Base-by-base conservation (phyloP, 23 tunicate genomes). In the Phallusia fumigata region DNA sequence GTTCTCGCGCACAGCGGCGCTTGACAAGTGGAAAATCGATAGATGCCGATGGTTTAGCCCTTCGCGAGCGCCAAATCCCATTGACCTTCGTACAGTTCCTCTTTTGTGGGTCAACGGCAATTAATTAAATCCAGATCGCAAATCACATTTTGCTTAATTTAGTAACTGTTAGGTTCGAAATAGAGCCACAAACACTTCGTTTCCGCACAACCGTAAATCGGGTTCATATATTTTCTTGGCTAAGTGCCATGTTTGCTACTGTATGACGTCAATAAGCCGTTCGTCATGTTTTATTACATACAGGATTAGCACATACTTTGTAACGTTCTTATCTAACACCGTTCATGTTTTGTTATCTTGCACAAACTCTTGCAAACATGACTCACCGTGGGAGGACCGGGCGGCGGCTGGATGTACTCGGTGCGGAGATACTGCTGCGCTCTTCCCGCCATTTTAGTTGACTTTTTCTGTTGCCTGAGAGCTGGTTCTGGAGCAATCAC, bases 321-420 rank as follows among this genome's bases (percentile, higher is more conserved):
- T 10, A 40, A 10, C 47, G 47, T 40, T 40, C 47, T 40, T 40
- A 40, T 40, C 47, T 40, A 3, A 40, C 47, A 10, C 47, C 47
- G 47, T 10, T 40, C n/a, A 40, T 40, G 47, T 40, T 40, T 10
- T 33, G 30, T 40, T 24, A 78, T 44, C 33, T 24, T 78, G 6
- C 26, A 78, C 24, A 33, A 32, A 75, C 47, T 40, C 47, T 40
- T 40, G 47, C 47, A 58, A 58, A 33, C 45, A 21, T 44, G 26
- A 52, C 95, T 81, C 64, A 90, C 95, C 86, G 89, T 79, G 5
- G 89, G 95, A 30, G 95, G 86, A 16, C 95, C 85, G 30, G 87
- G 87, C 69, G 95, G 95, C 19, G 89, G 95, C 53, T 90, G 95
- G 35, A 90, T 85, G 75, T 90, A 90, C 32, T 90, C 95, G 30